A percentile compares a stretch with the other conserved stretches of the same genome.
phyloP scores from a whole-genome alignment of 2,888 invertebrate species.

The Diploptera punctata region DNA sequence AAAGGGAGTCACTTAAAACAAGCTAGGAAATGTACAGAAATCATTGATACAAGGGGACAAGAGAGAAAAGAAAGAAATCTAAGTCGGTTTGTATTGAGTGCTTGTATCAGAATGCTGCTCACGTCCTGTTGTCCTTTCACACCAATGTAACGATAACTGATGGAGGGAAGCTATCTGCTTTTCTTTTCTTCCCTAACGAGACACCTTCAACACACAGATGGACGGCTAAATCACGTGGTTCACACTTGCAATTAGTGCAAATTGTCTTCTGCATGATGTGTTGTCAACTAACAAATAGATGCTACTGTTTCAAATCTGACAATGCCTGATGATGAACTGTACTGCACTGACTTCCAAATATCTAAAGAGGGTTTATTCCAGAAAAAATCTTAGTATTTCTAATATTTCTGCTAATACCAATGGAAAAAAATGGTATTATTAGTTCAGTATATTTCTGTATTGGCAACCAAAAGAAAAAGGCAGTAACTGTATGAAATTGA shows the following conservation, averaged over 20 bases:
- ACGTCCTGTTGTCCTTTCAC: constrained; percentile 15
- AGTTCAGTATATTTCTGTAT: too few species aligned
- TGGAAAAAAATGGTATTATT: too few species aligned
- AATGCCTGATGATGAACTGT: too few species aligned
- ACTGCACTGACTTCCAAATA: too few species aligned
- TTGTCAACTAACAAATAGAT: neutral
- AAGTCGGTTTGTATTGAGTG: neutral
- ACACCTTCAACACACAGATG: neutral
- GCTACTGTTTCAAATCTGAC: neutral
- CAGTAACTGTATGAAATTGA: too few species aligned
- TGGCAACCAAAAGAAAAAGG: too few species aligned
- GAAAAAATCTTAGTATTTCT: too few species aligned
- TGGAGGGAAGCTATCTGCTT: constrained; percentile 1
- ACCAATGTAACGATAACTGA: constrained; percentile 6
- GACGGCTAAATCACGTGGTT: neutral
- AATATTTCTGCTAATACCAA: too few species aligned
- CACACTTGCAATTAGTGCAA: constrained; percentile 4
- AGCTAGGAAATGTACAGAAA: neutral
- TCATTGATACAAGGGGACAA: neutral
- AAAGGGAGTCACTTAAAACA: neutral
- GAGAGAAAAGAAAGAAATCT: neutral
- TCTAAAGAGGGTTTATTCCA: too few species aligned
- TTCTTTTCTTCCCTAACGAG: constrained; percentile 12
- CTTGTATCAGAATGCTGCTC: neutral
- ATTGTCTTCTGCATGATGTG: neutral